A percentile compares a stretch with the other conserved stretches of the same genome.
These are phyloP conservation scores for Listronotus oregonensis DNA, from an alignment of 1,140 invertebrate genomes.

Conservation along the genomic window DNA sequence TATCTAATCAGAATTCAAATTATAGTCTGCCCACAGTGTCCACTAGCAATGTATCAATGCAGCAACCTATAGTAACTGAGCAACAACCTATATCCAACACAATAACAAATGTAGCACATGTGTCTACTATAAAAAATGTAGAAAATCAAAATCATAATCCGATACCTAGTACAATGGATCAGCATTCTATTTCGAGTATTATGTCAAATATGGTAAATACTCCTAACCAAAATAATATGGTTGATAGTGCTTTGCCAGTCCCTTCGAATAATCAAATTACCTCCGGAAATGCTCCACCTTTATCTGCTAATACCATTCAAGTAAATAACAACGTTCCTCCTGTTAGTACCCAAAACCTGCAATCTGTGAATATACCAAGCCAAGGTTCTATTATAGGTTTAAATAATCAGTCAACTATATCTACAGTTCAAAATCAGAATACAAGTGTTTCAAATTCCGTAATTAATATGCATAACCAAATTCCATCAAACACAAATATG, in stretches of 20 bases:
- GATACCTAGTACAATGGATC: background rate
- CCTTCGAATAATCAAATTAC: background rate
- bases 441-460: conserved; percentile 15
- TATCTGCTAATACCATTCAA: background rate
- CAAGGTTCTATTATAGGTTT: background rate
- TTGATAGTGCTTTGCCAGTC: background rate
- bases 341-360: background rate
- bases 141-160: conserved; percentile 2
- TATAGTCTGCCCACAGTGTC: conserved; percentile 3
- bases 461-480: conserved; percentile 30
- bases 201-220: conserved; percentile 13
- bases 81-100: conserved; percentile 19
- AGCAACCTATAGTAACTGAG: background rate
- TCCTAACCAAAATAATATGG: conserved; percentile 15
- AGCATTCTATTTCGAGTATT: background rate
- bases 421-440: conserved; percentile 24
- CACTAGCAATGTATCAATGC: conserved; percentile 12
- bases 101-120: background rate
- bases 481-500: conserved; percentile 35
- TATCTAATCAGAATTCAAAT: conserved; percentile 25
- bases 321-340: background rate
- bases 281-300: background rate
- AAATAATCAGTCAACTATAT: conserved; percentile 3
- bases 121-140: background rate
- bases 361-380: background rate